A percentile compares a stretch with the other conserved stretches of the same genome.
Evolutionary conservation across 2,888 invertebrate genomes (phyloP).

Genomic region (Ypsolopha scabrella): DNA sequence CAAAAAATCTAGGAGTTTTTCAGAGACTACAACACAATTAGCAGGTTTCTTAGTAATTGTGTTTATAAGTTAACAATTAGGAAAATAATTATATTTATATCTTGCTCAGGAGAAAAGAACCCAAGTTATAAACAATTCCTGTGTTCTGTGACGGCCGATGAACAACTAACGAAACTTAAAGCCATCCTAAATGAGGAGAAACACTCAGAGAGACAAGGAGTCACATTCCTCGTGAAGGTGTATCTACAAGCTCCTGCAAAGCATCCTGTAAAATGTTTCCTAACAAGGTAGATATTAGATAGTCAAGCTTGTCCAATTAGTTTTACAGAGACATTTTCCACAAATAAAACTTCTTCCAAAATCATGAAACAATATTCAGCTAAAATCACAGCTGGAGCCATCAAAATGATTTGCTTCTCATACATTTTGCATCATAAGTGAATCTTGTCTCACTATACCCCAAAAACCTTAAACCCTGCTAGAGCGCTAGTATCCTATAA

Average conservation of each 20-base stretch:
- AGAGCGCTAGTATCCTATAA: too few relatives aligned
- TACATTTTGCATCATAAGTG: too few relatives aligned
- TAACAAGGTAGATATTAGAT: conserved; percentile 31
- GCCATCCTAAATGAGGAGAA: conserved; percentile 18
- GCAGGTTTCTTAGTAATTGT: too few relatives aligned
- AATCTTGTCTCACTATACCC: too few relatives aligned
- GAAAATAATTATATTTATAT: not conserved
- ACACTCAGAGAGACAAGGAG: conserved; percentile 11
- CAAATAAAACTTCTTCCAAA: too few relatives aligned
- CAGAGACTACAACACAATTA: not conserved
- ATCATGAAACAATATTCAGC: too few relatives aligned
- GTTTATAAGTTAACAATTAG: too few relatives aligned
- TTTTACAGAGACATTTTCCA: too few relatives aligned
- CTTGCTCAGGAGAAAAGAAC: conserved; percentile 20
- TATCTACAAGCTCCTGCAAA: conserved; percentile 42
- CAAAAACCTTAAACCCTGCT: too few relatives aligned
- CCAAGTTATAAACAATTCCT: conserved; percentile 21
- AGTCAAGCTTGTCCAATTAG: too few relatives aligned
- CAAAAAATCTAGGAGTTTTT: not conserved
- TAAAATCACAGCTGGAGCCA: too few relatives aligned
- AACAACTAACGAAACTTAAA: conserved; percentile 35
- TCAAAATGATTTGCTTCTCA: too few relatives aligned
- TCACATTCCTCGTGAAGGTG: conserved; percentile 31
- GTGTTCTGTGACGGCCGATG: conserved; percentile 27
- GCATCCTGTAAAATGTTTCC: conserved; percentile 51